Conservation (phyloP, 2,888 invertebrate genomes). For the Xylophagus ater region DNA sequence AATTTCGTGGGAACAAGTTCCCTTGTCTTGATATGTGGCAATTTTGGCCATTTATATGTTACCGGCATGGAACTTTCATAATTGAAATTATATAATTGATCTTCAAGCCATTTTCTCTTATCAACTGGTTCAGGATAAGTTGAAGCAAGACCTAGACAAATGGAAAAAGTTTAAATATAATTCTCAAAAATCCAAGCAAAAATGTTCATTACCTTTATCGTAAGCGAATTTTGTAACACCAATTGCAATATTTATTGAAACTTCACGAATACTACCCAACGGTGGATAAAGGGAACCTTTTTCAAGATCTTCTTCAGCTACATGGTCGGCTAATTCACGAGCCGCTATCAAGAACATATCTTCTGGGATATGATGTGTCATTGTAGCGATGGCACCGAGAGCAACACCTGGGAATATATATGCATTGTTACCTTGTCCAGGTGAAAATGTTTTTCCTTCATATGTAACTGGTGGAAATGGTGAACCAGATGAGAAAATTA, state of each 20-base stretch:
- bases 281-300: conserved; percentile 91
- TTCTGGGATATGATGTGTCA: conserved; percentile 87
- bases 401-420: conserved; percentile 97
- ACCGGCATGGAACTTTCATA: conserved; percentile 68
- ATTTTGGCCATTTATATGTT: conserved; percentile 50
- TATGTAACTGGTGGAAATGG: conserved; percentile 81
- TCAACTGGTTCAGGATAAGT: conserved; percentile 78
- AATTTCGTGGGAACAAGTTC: conserved; percentile 32
- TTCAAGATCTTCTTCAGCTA: conserved; percentile 68
- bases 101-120: conserved; percentile 55
- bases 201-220: conserved; percentile 70
- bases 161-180: conserved; percentile 4
- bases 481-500: conserved; percentile 91
- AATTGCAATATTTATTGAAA: conserved; percentile 82
- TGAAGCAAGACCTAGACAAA: conserved; percentile 59
- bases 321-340: conserved; percentile 71
- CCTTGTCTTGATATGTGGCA: conserved; percentile 35
- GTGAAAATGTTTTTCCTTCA: conserved; percentile 67
- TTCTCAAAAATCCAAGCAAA: conserved; percentile 1
- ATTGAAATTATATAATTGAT: conserved; percentile 65
- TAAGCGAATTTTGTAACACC: conserved; percentile 84
- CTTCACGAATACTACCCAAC: conserved; percentile 67
- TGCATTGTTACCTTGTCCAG: conserved; percentile 97
- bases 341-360: conserved; percentile 90
- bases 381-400: conserved; percentile 83